Evolutionary conservation across 1,140 invertebrate genomes (phyloP).

Genomic region (Brachionus sp.): DNA sequence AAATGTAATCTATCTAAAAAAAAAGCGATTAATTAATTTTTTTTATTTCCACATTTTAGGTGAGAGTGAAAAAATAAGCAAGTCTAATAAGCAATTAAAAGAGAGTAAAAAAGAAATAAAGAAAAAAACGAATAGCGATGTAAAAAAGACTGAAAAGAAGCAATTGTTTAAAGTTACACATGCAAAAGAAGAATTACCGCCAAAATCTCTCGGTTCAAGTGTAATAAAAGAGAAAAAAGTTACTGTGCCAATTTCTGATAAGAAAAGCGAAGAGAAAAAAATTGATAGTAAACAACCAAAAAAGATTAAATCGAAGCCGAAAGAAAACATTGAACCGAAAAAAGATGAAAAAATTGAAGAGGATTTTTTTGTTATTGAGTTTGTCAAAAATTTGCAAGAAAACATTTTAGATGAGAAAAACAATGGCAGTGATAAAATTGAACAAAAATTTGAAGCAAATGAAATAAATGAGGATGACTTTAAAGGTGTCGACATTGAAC

Average conservation of each 20-base stretch:
- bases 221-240: neutral
- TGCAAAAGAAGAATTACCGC: neutral
- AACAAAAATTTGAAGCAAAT: neutral
- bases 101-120: neutral
- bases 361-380: slow-evolving; percentile 20
- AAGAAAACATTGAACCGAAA: neutral
- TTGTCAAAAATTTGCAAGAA: slow-evolving; percentile 36
- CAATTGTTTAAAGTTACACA: slow-evolving; percentile 15
- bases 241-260: neutral
- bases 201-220: neutral
- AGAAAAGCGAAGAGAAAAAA: neutral
- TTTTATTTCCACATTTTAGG: neutral
- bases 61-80: neutral
- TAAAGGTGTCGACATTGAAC: neutral
- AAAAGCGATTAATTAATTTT: no score
- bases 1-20: no score
- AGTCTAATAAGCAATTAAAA: neutral
- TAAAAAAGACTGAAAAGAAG: neutral
- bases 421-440: neutral
- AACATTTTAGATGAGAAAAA: neutral
- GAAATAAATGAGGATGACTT: slow-evolving; percentile 15
- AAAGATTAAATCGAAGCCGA: neutral
- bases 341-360: neutral
- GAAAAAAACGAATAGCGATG: neutral
- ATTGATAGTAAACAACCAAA: neutral